Evolutionary conservation across 2,888 invertebrate species (phyloP).

Genomic region (Stenodera caucasica): DNA sequence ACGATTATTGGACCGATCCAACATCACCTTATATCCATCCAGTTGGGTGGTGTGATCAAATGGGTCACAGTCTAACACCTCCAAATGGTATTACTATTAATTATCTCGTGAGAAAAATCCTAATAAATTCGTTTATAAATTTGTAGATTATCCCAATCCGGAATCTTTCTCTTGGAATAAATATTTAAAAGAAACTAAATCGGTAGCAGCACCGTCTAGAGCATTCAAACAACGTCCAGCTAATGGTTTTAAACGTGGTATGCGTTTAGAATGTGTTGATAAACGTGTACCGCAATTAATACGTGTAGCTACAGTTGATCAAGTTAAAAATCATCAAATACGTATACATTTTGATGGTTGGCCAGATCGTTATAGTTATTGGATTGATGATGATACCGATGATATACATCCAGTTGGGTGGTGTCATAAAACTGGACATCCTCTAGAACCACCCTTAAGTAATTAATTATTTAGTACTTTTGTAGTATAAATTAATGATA

Average conservation of each 20-base stretch:
- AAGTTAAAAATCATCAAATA: constrained; percentile 74
- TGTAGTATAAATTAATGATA: neutral
- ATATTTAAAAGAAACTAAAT: constrained; percentile 76
- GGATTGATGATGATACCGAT: constrained; percentile 88
- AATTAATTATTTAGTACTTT: constrained; percentile 48
- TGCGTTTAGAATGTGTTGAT: constrained; percentile 89
- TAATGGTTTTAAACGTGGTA: constrained; percentile 77
- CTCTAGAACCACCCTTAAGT: constrained; percentile 82
- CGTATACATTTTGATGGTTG: constrained; percentile 87
- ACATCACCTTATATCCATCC: constrained; percentile 91
- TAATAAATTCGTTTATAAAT: constrained; percentile 5
- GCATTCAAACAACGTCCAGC: constrained; percentile 81
- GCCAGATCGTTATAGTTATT: constrained; percentile 80
- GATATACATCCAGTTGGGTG: constrained; percentile 92
- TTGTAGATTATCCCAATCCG: constrained; percentile 67
- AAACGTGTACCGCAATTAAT: constrained; percentile 79
- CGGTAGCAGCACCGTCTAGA: constrained; percentile 74
- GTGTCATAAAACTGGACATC: constrained; percentile 87
- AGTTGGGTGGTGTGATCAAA: constrained; percentile 88
- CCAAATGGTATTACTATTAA: constrained; percentile 70
- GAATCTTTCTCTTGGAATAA: constrained; percentile 81
- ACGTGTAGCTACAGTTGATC: constrained; percentile 80
- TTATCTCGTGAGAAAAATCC: too few relatives aligned
- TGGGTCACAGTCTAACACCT: constrained; percentile 75
- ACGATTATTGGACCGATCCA: constrained; percentile 94